phyloP scores from a whole-genome alignment of 1,140 invertebrate species.

The Capitella teleta region DNA sequence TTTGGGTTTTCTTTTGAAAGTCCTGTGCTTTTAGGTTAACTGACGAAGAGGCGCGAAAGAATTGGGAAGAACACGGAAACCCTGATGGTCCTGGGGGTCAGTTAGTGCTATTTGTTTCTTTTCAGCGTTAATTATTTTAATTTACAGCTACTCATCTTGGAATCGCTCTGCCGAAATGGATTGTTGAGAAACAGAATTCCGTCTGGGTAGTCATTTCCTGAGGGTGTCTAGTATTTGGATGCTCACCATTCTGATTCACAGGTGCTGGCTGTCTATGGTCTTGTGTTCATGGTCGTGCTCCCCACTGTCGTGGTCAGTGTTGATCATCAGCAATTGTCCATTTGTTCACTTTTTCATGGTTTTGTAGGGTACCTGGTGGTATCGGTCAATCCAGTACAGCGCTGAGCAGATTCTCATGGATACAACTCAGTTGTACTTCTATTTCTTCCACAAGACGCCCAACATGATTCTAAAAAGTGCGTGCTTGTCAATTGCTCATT shows the following conservation, averaged over 20 bases:
- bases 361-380: slow-evolving; percentile 88
- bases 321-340: background rate
- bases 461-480: slow-evolving; percentile 79
- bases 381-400: slow-evolving; percentile 89
- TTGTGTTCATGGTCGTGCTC: slow-evolving; percentile 95
- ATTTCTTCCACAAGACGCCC: slow-evolving; percentile 89
- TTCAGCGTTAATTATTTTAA: too few relatives aligned
- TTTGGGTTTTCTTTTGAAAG: background rate
- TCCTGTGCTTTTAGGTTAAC: slow-evolving; percentile 56
- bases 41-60: slow-evolving; percentile 89
- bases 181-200: slow-evolving; percentile 99
- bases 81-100: slow-evolving; percentile 88
- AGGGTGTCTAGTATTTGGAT: background rate
- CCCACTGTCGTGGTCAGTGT: slow-evolving; percentile 66
- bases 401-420: slow-evolving; percentile 90
- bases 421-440: slow-evolving; percentile 90
- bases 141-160: slow-evolving; percentile 96
- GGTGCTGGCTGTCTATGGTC: slow-evolving; percentile 81
- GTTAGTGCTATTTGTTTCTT: too few relatives aligned
- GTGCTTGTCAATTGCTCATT: too few relatives aligned
- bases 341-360: background rate
- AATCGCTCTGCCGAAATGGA: slow-evolving; percentile 98
- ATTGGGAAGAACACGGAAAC: slow-evolving; percentile 99
- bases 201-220: slow-evolving; percentile 61
- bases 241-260: slow-evolving; percentile 16